A percentile compares a stretch with the other conserved stretches of the same genome.
phyloP scores from a whole-genome alignment of 2,113 vertebrate species.

The Sula dactylatra region DNA sequence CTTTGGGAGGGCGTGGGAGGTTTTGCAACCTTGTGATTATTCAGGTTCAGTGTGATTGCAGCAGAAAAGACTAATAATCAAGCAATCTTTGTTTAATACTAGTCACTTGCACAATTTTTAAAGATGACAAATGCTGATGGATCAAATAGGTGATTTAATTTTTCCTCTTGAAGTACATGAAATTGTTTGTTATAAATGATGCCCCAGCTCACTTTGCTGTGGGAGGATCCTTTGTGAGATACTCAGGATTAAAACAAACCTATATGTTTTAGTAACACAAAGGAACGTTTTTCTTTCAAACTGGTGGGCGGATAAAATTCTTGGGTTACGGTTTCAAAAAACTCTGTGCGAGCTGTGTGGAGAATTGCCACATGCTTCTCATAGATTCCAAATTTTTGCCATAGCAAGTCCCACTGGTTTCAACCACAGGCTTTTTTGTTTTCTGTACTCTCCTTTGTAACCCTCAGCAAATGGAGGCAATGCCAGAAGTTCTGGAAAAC shows the following conservation, averaged over 20 bases:
- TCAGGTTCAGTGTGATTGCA: neutral
- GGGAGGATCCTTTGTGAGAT: conserved; percentile 54
- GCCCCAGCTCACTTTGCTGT: neutral
- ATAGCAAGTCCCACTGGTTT: conserved; percentile 71
- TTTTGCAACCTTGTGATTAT: neutral
- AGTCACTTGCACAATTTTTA: neutral
- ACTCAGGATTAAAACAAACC: conserved; percentile 61
- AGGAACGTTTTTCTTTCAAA: conserved; percentile 51
- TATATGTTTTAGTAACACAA: conserved; percentile 73
- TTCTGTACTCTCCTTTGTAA: conserved; percentile 37
- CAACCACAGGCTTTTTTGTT: conserved; percentile 75
- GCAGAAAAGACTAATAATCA: neutral
- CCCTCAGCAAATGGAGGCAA: conserved; percentile 27
- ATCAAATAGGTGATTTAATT: neutral
- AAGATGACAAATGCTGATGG: neutral
- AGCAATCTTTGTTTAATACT: neutral
- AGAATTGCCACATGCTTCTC: conserved; percentile 75
- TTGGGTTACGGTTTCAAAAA: conserved; percentile 23
- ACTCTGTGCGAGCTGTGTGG: conserved; percentile 54
- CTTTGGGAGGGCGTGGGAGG: neutral
- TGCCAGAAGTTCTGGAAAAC: conserved; percentile 53
- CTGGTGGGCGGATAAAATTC: conserved; percentile 71
- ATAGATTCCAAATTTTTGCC: conserved; percentile 79
- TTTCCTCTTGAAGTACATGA: neutral
- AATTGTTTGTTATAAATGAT: neutral